These are phyloP conservation scores for Conops quadrifasciatus DNA, from an alignment of 2,888 invertebrate species.

Conservation along the genomic window DNA sequence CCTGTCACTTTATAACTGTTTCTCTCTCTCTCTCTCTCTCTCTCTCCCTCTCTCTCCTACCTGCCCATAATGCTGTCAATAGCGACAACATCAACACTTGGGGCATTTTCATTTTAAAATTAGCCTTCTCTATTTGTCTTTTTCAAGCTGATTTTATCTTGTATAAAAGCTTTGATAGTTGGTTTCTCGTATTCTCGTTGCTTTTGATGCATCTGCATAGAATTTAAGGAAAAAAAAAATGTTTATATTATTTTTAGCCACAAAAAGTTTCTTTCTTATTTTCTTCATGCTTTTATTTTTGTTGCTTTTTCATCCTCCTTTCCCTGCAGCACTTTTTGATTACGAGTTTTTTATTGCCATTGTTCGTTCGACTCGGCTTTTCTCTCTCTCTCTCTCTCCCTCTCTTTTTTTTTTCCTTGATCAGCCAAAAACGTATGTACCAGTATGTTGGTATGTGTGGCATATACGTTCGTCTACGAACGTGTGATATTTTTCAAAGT, in stretches of 20 bases:
- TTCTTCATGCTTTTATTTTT: conserved; percentile 34
- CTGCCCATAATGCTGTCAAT: neutral
- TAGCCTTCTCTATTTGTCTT: conserved; percentile 7
- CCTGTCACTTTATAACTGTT: neutral
- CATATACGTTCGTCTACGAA: conserved; percentile 66
- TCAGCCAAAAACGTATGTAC: too few species aligned
- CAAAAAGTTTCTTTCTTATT: conserved; percentile 13
- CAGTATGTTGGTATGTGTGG: too few species aligned
- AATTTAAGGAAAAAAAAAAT: conserved; percentile 35
- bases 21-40: neutral
- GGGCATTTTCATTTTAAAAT: conserved; percentile 37
- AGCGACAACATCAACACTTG: conserved; percentile 16
- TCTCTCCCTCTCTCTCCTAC: neutral
- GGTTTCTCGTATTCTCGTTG: conserved; percentile 1
- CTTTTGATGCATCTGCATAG: neutral
- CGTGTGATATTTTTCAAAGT: conserved; percentile 53
- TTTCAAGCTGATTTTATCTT: conserved; percentile 25
- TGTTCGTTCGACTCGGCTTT: too few species aligned
- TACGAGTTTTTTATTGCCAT: too few species aligned
- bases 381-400: conserved; percentile 42
- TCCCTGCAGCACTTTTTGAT: conserved; percentile 56
- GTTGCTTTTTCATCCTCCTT: conserved; percentile 42
- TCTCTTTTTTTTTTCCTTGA: conserved; percentile 51
- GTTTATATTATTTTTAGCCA: conserved; percentile 56
- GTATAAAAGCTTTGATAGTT: conserved; percentile 36